phyloP scores from a whole-genome alignment of 2,888 invertebrate genomes.

The Gastrophysa polygoni region DNA sequence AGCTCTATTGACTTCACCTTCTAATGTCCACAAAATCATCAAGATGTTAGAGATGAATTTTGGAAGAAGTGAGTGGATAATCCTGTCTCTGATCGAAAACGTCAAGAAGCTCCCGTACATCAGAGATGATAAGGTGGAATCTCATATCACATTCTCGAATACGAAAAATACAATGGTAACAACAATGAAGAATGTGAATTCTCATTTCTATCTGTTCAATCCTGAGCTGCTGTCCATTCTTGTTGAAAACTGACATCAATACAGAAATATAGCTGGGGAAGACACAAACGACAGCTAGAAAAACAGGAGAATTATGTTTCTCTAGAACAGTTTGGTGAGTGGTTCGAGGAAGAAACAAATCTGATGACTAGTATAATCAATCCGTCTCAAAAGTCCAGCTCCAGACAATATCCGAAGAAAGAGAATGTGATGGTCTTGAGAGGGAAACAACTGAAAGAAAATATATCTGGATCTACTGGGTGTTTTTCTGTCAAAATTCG shows the following conservation, averaged over 20 bases:
- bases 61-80: background rate
- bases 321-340: constrained; percentile 2
- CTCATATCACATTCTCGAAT: background rate
- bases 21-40: background rate
- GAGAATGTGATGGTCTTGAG: background rate
- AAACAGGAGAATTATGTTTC: background rate
- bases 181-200: constrained; percentile 1
- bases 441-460: background rate
- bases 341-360: constrained; percentile 2
- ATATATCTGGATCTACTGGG: no score
- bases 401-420: background rate
- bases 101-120: background rate
- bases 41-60: constrained; percentile 1
- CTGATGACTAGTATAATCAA: background rate
- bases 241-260: background rate
- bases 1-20: background rate
- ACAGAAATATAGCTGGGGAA: background rate
- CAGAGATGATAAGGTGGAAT: background rate
- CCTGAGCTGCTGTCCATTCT: background rate
- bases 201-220: background rate
- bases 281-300: background rate
- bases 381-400: background rate
- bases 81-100: background rate
- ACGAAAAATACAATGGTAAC: background rate
- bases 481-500: background rate